These are phyloP conservation scores for Podabrus alpinus DNA, from an alignment of 2,888 invertebrate genomes.

Conservation along the genomic window DNA sequence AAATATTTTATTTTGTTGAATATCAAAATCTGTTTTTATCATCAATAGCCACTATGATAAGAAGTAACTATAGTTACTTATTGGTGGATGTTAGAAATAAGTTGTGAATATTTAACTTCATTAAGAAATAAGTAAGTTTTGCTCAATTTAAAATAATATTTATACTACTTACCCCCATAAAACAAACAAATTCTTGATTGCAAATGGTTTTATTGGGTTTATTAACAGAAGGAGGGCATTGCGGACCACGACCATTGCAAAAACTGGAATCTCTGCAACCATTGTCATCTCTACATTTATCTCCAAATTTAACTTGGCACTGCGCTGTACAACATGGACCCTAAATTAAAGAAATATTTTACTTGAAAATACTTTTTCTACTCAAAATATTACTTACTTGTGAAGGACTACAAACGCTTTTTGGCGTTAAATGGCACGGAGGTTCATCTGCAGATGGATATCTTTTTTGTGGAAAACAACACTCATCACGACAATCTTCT, in stretches of 20 bases:
- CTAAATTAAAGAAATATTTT: constrained; percentile 52
- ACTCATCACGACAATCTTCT: constrained; percentile 91
- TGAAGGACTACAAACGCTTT: constrained; percentile 78
- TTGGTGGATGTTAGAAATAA: no score
- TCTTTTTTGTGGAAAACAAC: constrained; percentile 89
- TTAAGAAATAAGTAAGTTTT: no score
- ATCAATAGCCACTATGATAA: no score
- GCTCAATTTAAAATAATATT: no score
- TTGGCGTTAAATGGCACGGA: constrained; percentile 85
- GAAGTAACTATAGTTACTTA: no score
- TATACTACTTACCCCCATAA: constrained; percentile 81
- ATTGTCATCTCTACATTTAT: constrained; percentile 90
- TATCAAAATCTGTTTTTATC: no score
- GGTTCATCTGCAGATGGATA: constrained; percentile 77
- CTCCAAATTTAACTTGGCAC: constrained; percentile 82
- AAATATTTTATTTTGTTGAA: no score
- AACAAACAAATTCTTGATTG: constrained; percentile 96
- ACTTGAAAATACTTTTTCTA: background rate
- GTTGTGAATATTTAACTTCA: no score
- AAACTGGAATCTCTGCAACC: constrained; percentile 91
- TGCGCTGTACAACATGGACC: constrained; percentile 94
- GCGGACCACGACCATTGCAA: constrained; percentile 87
- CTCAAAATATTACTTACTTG: constrained; percentile 62
- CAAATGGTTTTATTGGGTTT: constrained; percentile 95
- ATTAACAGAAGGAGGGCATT: constrained; percentile 90